Base-by-base conservation (phyloP, 2,797 vertebrate species). In the Acanthurus leucopareius region DNA sequence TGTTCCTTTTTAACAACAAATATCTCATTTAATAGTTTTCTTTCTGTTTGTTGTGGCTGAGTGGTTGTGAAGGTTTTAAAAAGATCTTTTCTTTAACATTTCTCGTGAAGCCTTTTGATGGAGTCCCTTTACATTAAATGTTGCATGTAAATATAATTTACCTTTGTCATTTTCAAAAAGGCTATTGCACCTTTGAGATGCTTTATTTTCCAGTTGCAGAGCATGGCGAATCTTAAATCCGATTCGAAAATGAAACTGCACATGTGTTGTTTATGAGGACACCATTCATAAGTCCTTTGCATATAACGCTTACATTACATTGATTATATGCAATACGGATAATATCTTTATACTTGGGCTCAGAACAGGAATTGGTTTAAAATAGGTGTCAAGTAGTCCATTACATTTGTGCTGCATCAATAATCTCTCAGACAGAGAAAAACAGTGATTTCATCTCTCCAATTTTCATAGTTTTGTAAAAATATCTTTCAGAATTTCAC, bases 351-450 rank as follows among this genome's bases (percentile, higher is more conserved):
- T 45, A 32, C 13, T 20, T 72, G 59, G 22, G 52, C 25, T 10
- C 48, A 68, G 49, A 42, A 5, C 68, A 48, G 47, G 7, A 48
- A 17, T 45, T 15, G 48, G 53, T 22, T 52, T 54, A 25, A 69
- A 35, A 66, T 59, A 60, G 42, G 45, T 60, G 64, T 73, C 77
- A 68, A 71, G 32, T 32, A 76, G 53, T 79, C 47, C 44, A 66
- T 75, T 75, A 61, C 69, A 59, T 75, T 67, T 25, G 49, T 52
- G 42, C 42, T 69, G 48, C 8, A 22, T 60, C 48, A 51, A 42
- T 9, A 65, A 19, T 47, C 15, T 7, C 64, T 61, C 65, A 54
- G 20, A 14, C 67, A 47, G 3, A 44, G 16, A 5, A 40, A 49
- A 7, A 19, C 62, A 40, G 61, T 25, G 75, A 75, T 47, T 48